These are phyloP conservation scores for Laticauda laticaudata DNA, from an alignment of 2,113 vertebrate genomes.

Conservation along the genomic window DNA sequence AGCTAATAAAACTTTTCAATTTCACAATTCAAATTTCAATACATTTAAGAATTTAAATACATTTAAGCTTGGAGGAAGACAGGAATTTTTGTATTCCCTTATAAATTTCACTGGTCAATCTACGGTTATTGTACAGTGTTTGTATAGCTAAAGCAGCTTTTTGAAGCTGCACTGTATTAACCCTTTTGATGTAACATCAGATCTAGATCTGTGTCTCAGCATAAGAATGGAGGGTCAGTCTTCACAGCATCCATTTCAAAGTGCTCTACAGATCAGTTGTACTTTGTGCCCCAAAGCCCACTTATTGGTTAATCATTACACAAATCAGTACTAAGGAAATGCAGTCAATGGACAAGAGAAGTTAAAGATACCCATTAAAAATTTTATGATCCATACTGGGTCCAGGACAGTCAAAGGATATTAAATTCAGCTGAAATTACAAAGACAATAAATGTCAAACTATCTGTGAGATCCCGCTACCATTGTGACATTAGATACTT, in stretches of 20 bases:
- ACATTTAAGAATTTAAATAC: not conserved
- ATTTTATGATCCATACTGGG: not conserved
- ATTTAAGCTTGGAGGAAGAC: not conserved
- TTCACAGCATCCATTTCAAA: not conserved
- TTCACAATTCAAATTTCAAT: not conserved
- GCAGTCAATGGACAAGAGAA: not conserved
- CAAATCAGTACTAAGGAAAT: conserved; percentile 14
- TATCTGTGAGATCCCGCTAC: not conserved
- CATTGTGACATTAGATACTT: not conserved
- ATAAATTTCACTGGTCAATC: not conserved
- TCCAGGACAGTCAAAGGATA: not conserved
- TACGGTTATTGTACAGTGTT: not conserved
- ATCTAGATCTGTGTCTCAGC: not conserved
- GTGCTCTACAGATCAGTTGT: not conserved
- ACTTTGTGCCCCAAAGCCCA: conserved; percentile 22
- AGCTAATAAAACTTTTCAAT: not conserved
- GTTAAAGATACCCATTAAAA: conserved; percentile 14
- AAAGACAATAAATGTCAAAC: not conserved
- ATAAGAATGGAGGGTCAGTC: not conserved
- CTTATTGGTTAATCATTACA: conserved; percentile 35
- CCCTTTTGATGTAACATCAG: not conserved
- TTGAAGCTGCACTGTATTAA: not conserved
- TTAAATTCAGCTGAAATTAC: not conserved
- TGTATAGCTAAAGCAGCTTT: not conserved
- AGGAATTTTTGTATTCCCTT: not conserved